Evolutionary conservation across 2,888 invertebrate species (phyloP), one percentile per base, ranked within the genome.

Genomic region (Drosophila quinaria): DNA sequence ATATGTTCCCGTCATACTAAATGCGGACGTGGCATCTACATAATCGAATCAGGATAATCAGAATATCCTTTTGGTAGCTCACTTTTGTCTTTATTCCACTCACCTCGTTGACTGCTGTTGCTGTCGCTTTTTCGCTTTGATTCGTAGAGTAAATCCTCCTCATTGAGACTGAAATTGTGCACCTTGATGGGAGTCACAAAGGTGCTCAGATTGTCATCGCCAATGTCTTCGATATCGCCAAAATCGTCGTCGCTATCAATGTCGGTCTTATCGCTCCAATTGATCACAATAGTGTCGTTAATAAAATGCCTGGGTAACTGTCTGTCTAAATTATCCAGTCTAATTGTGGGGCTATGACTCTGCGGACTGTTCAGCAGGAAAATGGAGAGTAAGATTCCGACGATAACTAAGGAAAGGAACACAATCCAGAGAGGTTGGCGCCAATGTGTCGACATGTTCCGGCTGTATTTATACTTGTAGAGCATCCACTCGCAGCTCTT

Each of bases 1-100:
- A 91, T 95, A 96, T 89, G 95, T 95, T 15, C 95, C 95, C 62
- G 94, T 95, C 90, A 94, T 94, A 85, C 94, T 95, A 68, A 92
- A 92, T 50, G 92, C 92, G 51, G 93, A 88, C 0, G 73, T 62
- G 4, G 61, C 64, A 22, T 76, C 90, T 90, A 46, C 8, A 59
- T 75, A 80, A 80, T 15, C 11, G 11, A 41, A 4, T 41, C 42
- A 47, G 13, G 11, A 29, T 8, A 17, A 22, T 41, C 8, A 5
- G 22, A 1, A 10, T 19, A 4, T 19, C 10, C 31, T 35, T 19
- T 25, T 0, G 6, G 8, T 3, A 39, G 29, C 4, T 42, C 15
- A 15, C 17, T 37, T 1, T 1, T 8, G 29, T 31, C 9, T 13
- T 11, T 3, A n/a, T 15, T n/a, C 8, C 29, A 67, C 75, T 78